These are phyloP conservation scores for Cylas formicarius DNA, from an alignment of 1,140 invertebrate genomes.

Conservation along the genomic window DNA sequence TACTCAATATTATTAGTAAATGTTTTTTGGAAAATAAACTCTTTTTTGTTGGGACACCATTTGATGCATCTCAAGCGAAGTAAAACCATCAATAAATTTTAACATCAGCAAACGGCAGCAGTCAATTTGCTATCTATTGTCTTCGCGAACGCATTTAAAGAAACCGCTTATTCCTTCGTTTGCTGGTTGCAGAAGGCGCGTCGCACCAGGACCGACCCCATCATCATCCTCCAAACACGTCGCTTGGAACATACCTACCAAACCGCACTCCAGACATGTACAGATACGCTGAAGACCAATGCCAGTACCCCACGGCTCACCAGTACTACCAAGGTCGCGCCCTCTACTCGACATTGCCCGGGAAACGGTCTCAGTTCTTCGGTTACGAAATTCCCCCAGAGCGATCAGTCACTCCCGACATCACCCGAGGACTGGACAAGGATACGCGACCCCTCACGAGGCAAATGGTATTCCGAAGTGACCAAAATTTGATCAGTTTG, in stretches of 20 bases:
- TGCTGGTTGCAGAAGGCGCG: slow-evolving; percentile 36
- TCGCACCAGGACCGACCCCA: slow-evolving; percentile 19
- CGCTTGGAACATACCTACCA: slow-evolving; percentile 7
- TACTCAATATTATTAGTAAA: too few species aligned
- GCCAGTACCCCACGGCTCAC: slow-evolving; percentile 16
- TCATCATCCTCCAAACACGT: slow-evolving; percentile 6
- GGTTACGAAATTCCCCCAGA: slow-evolving; percentile 40
- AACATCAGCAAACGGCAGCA: too few species aligned
- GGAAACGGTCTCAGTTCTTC: slow-evolving; percentile 33
- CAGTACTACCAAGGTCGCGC: slow-evolving; percentile 21
- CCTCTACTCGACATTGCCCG: slow-evolving; percentile 37
- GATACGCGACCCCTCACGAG: neutral
- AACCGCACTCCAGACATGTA: slow-evolving; percentile 19
- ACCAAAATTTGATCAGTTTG: slow-evolving; percentile 11
- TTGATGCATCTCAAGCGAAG: too few species aligned
- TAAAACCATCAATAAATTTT: too few species aligned
- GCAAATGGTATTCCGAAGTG: slow-evolving; percentile 8
- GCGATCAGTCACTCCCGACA: slow-evolving; percentile 51
- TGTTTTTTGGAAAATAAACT: too few species aligned
- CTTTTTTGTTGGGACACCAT: too few species aligned
- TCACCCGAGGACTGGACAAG: slow-evolving; percentile 45
- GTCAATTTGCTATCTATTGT: too few species aligned
- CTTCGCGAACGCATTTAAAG: neutral
- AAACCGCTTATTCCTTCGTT: neutral
- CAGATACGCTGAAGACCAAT: slow-evolving; percentile 19